phyloP scores from a whole-genome alignment of 1,140 invertebrate species.

The Drosophila teissieri region DNA sequence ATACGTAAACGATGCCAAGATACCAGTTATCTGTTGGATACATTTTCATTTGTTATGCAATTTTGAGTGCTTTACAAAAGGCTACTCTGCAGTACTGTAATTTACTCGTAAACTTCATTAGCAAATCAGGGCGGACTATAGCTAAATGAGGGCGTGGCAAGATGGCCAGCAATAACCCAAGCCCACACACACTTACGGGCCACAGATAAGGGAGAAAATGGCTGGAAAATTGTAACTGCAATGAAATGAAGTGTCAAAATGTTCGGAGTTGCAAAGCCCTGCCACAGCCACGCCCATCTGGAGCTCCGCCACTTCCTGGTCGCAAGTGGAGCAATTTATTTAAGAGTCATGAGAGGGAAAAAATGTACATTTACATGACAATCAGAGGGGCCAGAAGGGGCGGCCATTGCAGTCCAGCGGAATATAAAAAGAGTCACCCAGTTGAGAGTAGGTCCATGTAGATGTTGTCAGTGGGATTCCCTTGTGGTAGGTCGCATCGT shows the following conservation, averaged over 20 bases:
- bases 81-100: conserved; percentile 5
- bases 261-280: conserved; percentile 42
- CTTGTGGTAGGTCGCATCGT: conserved; percentile 37
- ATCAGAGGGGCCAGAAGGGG: conserved; percentile 58
- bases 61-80: conserved; percentile 4
- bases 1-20: conserved; percentile 26
- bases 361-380: conserved; percentile 70
- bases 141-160: conserved; percentile 10
- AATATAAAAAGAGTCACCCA: conserved; percentile 1
- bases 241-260: conserved; percentile 78
- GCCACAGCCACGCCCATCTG: conserved; percentile 25
- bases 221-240: conserved; percentile 49
- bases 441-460: conserved; percentile 14
- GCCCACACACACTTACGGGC: background rate
- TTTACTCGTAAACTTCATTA: conserved; percentile 43
- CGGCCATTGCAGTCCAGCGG: conserved; percentile 21
- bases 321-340: conserved; percentile 69
- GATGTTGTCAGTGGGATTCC: conserved; percentile 21
- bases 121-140: conserved; percentile 35
- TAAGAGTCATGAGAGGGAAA: conserved; percentile 46
- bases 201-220: background rate
- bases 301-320: conserved; percentile 29
- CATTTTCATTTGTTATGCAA: conserved; percentile 11
- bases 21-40: conserved; percentile 24
- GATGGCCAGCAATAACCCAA: background rate